These are phyloP conservation scores for Aplysia californica DNA, from an alignment of 1,140 invertebrate species.

Conservation along the genomic window DNA sequence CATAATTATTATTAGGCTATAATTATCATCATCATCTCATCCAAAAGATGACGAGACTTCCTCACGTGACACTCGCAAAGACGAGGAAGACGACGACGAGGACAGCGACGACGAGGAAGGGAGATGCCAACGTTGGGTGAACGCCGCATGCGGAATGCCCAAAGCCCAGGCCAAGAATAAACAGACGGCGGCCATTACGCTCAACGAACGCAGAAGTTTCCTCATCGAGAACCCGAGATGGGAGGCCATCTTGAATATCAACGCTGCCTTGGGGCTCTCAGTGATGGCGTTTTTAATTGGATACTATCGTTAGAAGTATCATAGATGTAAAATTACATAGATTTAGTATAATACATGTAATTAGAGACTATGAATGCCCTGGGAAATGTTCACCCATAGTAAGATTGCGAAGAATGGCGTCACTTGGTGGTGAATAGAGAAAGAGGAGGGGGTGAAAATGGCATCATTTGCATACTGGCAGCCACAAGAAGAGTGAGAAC, in stretches of 20 bases:
- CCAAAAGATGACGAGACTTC: background rate
- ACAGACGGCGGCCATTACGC: constrained; percentile 37
- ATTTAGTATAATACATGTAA: background rate
- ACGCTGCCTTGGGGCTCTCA: constrained; percentile 41
- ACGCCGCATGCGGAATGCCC: constrained; percentile 43
- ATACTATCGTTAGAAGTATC: constrained; percentile 34
- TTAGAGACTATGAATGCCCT: background rate
- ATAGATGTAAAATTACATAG: background rate
- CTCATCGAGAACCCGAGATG: constrained; percentile 39
- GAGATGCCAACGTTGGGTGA: constrained; percentile 30
- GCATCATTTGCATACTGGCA: too few relatives aligned
- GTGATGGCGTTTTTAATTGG: constrained; percentile 48
- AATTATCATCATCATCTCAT: background rate
- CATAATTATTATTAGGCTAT: background rate
- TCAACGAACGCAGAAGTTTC: constrained; percentile 36
- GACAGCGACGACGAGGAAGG: constrained; percentile 1
- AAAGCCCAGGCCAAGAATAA: background rate
- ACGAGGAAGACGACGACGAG: too few relatives aligned
- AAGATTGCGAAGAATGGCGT: background rate
- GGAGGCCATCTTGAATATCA: constrained; percentile 40
- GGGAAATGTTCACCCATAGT: background rate
- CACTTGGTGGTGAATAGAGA: background rate
- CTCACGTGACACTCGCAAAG: background rate
- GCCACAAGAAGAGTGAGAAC: too few relatives aligned
- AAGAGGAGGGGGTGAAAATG: too few relatives aligned